Conservation (phyloP, 2,888 invertebrate genomes). For the Epiblema foenella region DNA sequence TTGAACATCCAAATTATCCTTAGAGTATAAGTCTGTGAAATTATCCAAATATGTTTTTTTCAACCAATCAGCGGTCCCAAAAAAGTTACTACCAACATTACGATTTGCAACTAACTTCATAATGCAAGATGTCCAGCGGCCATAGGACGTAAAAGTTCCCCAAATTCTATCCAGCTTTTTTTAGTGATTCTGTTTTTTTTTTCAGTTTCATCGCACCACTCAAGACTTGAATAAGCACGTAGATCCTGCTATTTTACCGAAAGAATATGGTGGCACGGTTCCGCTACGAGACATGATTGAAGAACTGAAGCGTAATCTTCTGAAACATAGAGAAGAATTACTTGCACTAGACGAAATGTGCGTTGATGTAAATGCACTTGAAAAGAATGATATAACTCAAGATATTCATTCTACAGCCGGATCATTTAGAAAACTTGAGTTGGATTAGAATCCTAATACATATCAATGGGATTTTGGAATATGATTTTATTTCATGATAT, state of each 20-base stretch:
- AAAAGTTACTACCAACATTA: conserved; percentile 21
- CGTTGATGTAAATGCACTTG: conserved; percentile 87
- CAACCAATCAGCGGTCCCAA: conserved; percentile 7
- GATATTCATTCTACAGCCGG: conserved; percentile 91
- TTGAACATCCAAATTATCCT: conserved; percentile 6
- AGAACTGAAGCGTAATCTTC: conserved; percentile 87
- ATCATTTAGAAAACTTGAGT: conserved; percentile 92
- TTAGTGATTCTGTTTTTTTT: conserved; percentile 51
- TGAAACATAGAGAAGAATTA: conserved; percentile 87
- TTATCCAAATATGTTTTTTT: neutral
- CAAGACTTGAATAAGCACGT: conserved; percentile 90
- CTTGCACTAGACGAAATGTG: conserved; percentile 91
- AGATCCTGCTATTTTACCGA: conserved; percentile 90
- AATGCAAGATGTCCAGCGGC: conserved; percentile 8
- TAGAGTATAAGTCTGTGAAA: too few species aligned
- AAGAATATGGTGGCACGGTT: conserved; percentile 94
- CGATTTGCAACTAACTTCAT: conserved; percentile 42
- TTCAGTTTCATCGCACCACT: conserved; percentile 89
- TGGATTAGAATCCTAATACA: conserved; percentile 86
- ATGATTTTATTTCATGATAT: conserved; percentile 10
- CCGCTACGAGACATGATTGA: conserved; percentile 93
- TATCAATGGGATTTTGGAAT: neutral
- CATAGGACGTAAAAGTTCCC: conserved; percentile 38
- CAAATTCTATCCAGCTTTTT: too few species aligned
- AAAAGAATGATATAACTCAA: conserved; percentile 86